phyloP scores from a whole-genome alignment of 2,113 vertebrate species.

The Leuciscus idus region DNA sequence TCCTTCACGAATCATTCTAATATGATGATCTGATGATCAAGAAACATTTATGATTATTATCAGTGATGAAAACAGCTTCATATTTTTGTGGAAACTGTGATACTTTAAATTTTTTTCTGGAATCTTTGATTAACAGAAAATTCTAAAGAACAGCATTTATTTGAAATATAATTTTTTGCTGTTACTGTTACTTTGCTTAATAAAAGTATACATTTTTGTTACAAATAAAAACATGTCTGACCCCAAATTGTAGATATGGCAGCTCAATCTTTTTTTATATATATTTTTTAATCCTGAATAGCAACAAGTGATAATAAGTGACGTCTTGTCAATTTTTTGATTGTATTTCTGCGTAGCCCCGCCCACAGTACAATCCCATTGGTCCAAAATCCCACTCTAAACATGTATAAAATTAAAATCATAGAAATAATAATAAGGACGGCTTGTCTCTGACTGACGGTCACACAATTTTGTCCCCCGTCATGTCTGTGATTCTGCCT shows the following conservation, averaged over 20 bases:
- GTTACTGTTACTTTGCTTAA: not conserved
- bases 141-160: not conserved
- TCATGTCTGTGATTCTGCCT: conserved; percentile 39
- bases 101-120: not conserved
- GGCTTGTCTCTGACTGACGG: not conserved
- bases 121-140: not conserved
- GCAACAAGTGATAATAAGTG: not conserved
- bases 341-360: not conserved
- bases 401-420: too few relatives aligned
- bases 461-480: not conserved
- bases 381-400: not conserved
- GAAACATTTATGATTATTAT: not conserved
- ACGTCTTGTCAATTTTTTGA: not conserved
- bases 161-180: not conserved
- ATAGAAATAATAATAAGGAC: too few relatives aligned
- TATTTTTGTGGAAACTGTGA: not conserved
- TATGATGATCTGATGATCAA: not conserved
- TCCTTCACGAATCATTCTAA: too few relatives aligned
- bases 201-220: not conserved
- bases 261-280: not conserved
- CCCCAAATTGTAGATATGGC: too few relatives aligned
- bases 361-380: not conserved
- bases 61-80: not conserved
- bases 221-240: not conserved
- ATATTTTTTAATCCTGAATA: not conserved